Conservation (phyloP, 2,113 vertebrate genomes). For the Thamnaconus septentrionalis region DNA sequence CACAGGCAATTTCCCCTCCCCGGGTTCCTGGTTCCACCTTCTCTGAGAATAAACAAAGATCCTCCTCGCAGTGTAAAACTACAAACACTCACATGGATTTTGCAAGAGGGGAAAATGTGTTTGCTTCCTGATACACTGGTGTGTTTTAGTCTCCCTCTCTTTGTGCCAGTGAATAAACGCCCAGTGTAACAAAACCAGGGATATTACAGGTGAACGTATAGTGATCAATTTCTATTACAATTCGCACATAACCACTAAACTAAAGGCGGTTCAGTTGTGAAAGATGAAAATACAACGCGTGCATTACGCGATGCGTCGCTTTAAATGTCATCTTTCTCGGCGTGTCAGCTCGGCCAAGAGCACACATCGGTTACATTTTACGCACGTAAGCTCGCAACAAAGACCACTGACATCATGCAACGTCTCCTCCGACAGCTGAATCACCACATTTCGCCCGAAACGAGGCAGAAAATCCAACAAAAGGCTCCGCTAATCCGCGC, state of each 20-base stretch:
- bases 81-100: not conserved
- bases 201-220: conserved; percentile 55
- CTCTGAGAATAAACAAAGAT: conserved; percentile 4
- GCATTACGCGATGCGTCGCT: conserved; percentile 17
- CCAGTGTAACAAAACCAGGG: conserved; percentile 23
- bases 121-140: conserved; percentile 32
- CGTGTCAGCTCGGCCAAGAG: conserved; percentile 38
- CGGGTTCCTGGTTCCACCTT: conserved; percentile 7
- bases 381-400: conserved; percentile 75
- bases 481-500: conserved; percentile 5
- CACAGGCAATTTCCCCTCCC: too few relatives aligned
- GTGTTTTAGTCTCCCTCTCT: conserved; percentile 43
- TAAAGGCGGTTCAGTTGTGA: conserved; percentile 17
- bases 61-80: conserved; percentile 17
- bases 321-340: conserved; percentile 19
- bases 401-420: conserved; percentile 73
- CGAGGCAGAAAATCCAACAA: conserved; percentile 25
- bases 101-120: not conserved
- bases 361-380: conserved; percentile 49
- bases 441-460: conserved; percentile 45
- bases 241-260: conserved; percentile 9
- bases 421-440: conserved; percentile 58
- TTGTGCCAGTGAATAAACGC: conserved; percentile 64
- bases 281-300: conserved; percentile 3
- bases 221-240: conserved; percentile 32